Evolutionary conservation across 2,113 vertebrate species (phyloP).

Genomic region (Salvelinus namaycush): DNA sequence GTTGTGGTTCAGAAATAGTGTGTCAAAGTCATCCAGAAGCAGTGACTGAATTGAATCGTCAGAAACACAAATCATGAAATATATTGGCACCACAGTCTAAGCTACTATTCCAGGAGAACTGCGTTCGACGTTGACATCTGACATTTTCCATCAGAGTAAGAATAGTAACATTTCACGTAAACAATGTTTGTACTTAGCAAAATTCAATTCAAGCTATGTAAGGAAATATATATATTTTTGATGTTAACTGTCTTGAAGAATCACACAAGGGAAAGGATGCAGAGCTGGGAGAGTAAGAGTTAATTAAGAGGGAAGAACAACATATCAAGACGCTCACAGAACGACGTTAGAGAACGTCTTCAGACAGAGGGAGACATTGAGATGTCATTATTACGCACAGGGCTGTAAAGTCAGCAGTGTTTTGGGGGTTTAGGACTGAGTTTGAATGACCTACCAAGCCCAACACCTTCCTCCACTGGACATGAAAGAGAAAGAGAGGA

Average conservation of each 20-base stretch:
- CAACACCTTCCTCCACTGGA: constrained; percentile 94
- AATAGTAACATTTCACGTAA: not conserved
- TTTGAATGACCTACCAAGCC: constrained; percentile 91
- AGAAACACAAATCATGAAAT: constrained; percentile 41
- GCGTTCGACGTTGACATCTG: not conserved
- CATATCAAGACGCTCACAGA: constrained; percentile 15
- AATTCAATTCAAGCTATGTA: not conserved
- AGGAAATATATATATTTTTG: not conserved
- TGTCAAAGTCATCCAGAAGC: constrained; percentile 75
- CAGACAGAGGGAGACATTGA: constrained; percentile 29
- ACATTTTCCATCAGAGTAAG: not conserved
- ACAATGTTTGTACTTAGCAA: not conserved
- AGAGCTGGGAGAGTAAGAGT: constrained; percentile 9
- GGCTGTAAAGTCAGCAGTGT: constrained; percentile 27
- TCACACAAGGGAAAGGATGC: constrained; percentile 8
- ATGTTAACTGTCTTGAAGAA: not conserved
- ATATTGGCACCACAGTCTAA: not conserved
- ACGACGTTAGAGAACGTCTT: constrained; percentile 6
- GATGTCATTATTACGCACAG: constrained; percentile 19
- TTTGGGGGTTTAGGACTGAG: constrained; percentile 23
- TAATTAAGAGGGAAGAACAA: constrained; percentile 51
- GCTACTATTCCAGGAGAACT: not conserved
- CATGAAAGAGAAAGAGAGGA: constrained; percentile 82
- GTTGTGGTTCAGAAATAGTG: constrained; percentile 70
- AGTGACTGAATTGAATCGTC: constrained; percentile 58